Conservation (phyloP, 2,113 vertebrate genomes). For the Ictidomys tridecemlineatus region DNA sequence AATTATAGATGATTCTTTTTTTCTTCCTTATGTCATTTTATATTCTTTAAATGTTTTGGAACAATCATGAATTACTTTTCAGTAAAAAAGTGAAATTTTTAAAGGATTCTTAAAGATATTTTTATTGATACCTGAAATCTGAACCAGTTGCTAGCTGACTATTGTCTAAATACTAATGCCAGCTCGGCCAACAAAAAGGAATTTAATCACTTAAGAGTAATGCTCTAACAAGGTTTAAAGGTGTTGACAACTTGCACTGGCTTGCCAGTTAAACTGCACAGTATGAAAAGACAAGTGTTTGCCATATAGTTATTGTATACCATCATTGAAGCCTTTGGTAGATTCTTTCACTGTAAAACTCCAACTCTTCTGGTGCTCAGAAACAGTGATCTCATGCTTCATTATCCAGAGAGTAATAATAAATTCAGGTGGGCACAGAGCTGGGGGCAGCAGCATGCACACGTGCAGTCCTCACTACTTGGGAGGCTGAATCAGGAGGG, state of each 20-base stretch:
- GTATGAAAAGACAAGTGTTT: not conserved
- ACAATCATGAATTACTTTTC: not conserved
- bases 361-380: not conserved
- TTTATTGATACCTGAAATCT: not conserved
- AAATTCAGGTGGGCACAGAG: not conserved
- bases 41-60: not conserved
- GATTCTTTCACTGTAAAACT: not conserved
- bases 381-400: not conserved
- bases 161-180: not conserved
- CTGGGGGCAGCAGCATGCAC: accelerated
- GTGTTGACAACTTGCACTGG: not conserved
- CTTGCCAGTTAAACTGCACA: not conserved
- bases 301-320: not conserved
- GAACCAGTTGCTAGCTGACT: not conserved
- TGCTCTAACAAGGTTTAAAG: not conserved
- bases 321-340: not conserved
- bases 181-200: not conserved
- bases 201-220: not conserved
- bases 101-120: not conserved
- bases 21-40: not conserved
- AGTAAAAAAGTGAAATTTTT: not conserved
- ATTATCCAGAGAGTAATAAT: not conserved
- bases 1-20: not conserved
- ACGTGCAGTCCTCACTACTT: not conserved
- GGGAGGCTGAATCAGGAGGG: not conserved